Evolutionary conservation across 2,888 invertebrate genomes (phyloP).

Genomic region (Erynnis tages): DNA sequence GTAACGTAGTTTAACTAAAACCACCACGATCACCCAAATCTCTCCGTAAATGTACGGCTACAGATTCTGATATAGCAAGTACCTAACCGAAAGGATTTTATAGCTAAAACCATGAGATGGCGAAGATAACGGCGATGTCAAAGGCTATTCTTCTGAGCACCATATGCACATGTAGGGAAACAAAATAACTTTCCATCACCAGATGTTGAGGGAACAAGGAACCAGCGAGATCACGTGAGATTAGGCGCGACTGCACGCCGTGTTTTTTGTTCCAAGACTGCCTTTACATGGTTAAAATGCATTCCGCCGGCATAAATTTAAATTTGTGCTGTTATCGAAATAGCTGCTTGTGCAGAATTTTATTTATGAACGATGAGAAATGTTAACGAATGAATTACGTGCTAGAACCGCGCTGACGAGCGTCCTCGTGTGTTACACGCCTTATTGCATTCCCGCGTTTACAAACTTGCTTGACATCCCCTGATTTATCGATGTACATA

Average conservation of each 20-base stretch:
- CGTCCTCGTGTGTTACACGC: slow-evolving; percentile 2
- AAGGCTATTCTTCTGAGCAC: too few relatives aligned
- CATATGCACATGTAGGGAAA: not conserved
- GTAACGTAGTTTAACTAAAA: not conserved
- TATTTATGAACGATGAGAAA: slow-evolving; percentile 61
- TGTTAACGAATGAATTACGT: slow-evolving; percentile 60
- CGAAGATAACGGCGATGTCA: too few relatives aligned
- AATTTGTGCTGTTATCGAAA: slow-evolving; percentile 75
- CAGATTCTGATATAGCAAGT: too few relatives aligned
- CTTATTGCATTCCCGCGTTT: slow-evolving; percentile 4
- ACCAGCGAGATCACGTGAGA: slow-evolving; percentile 68
- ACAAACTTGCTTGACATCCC: slow-evolving; percentile 8
- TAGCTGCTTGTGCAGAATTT: slow-evolving; percentile 59
- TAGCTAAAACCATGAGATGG: too few relatives aligned
- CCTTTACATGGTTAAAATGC: slow-evolving; percentile 69
- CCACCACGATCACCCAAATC: too few relatives aligned
- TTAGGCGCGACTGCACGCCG: slow-evolving; percentile 47
- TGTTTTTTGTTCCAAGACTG: slow-evolving; percentile 63
- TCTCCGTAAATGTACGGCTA: too few relatives aligned
- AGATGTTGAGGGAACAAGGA: slow-evolving; percentile 47
- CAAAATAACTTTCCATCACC: slow-evolving; percentile 33
- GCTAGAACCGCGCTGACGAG: slow-evolving; percentile 38
- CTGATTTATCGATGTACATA: slow-evolving; percentile 19
- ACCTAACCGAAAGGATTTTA: too few relatives aligned
- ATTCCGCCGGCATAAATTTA: slow-evolving; percentile 72